Conservation (phyloP, 2,888 invertebrate genomes). For the Nemoura dubitans region DNA sequence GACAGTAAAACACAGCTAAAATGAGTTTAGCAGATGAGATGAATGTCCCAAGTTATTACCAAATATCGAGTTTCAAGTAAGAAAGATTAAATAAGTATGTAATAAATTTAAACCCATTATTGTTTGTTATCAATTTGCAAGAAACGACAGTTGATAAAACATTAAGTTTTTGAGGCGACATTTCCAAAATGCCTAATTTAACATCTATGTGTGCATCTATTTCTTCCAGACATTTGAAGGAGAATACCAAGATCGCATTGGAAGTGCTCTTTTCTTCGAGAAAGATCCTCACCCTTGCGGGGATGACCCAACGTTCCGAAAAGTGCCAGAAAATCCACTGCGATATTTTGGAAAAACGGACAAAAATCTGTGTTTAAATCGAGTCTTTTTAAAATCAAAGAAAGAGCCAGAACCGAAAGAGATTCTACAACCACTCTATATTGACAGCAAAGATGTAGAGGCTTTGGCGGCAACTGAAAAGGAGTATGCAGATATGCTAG, state of each 20-base stretch:
- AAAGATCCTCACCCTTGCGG: neutral
- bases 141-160: no score
- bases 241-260: neutral
- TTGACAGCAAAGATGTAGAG: neutral
- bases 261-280: constrained; percentile 15
- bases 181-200: neutral
- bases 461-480: neutral
- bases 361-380: neutral
- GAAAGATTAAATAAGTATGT: no score
- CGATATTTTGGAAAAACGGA: constrained; percentile 3
- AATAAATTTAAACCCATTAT: no score
- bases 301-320: neutral
- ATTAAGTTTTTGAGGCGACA: no score
- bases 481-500: neutral
- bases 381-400: neutral
- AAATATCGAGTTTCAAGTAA: no score
- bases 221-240: neutral
- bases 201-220: neutral
- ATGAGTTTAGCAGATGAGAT: no score
- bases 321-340: neutral
- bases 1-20: no score
- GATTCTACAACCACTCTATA: neutral
- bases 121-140: no score
- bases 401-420: neutral
- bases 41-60: no score